These are phyloP conservation scores for Coenonympha glycerion DNA, from an alignment of 2,888 invertebrate species.

Conservation along the genomic window DNA sequence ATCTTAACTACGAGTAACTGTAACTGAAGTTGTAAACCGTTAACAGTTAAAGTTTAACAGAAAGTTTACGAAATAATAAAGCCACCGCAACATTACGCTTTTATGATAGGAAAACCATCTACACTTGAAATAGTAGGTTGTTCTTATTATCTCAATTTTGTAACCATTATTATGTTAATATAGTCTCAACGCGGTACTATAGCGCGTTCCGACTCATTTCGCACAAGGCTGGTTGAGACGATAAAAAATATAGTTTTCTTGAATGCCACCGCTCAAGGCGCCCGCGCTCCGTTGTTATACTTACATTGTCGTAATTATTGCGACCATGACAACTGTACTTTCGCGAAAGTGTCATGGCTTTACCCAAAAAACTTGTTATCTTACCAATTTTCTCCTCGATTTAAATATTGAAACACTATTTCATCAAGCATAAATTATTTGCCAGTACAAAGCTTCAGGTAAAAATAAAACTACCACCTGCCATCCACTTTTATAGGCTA, in stretches of 20 bases:
- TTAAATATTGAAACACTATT: background rate
- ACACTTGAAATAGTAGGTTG: too few relatives aligned
- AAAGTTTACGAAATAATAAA: too few relatives aligned
- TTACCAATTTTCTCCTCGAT: background rate
- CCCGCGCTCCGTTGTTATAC: background rate
- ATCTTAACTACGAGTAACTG: too few relatives aligned
- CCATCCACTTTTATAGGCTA: too few relatives aligned
- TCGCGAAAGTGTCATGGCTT: background rate
- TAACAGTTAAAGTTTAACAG: too few relatives aligned
- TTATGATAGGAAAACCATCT: too few relatives aligned
- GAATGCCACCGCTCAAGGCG: conserved; percentile 5
- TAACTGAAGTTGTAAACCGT: too few relatives aligned
- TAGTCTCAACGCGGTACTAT: background rate
- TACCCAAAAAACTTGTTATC: background rate
- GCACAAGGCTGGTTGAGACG: conserved; percentile 6
- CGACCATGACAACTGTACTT: background rate
- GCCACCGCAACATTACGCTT: too few relatives aligned
- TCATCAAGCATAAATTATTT: too few relatives aligned
- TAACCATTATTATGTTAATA: background rate
- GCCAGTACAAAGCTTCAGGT: too few relatives aligned
- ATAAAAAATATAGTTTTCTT: conserved; percentile 3
- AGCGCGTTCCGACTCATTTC: conserved; percentile 1
- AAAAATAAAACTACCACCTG: too few relatives aligned
- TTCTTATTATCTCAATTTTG: background rate
- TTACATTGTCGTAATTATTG: background rate